Conservation (phyloP, 2,113 vertebrate genomes). For the Lanius ludovicianus region DNA sequence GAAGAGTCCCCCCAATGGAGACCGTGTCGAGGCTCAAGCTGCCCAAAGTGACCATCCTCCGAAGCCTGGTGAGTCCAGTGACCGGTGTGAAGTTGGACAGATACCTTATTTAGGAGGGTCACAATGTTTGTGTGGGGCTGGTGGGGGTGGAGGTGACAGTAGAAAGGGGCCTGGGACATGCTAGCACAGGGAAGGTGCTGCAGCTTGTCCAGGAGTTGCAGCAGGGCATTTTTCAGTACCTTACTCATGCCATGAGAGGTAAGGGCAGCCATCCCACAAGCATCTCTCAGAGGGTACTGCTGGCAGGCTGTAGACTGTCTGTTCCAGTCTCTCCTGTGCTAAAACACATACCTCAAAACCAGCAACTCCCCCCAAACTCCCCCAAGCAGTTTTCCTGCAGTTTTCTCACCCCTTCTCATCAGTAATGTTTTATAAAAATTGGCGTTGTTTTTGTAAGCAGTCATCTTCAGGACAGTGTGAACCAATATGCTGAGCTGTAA, state of each 20-base stretch:
- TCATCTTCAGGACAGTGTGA: neutral
- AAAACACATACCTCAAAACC: neutral
- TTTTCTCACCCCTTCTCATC: neutral
- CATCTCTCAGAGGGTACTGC: neutral
- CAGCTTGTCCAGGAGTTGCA: neutral
- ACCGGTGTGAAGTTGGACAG: neutral
- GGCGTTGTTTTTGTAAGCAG: neutral
- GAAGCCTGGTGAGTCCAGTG: conserved; percentile 36
- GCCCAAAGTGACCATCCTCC: neutral
- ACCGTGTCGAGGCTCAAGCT: conserved; percentile 24
- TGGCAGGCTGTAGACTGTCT: neutral
- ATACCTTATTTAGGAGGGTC: neutral
- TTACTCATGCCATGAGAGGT: rapidly evolving
- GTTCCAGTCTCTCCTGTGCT: neutral
- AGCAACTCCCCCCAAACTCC: neutral
- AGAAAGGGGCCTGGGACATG: neutral
- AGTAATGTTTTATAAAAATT: neutral
- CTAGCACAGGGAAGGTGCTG: neutral
- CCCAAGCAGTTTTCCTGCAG: neutral
- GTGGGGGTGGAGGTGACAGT: neutral
- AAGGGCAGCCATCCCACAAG: neutral
- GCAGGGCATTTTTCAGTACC: neutral
- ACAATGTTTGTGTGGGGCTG: neutral
- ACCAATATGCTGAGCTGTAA: neutral
- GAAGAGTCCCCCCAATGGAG: conserved; percentile 50